Conservation (phyloP, 1,140 invertebrate species). For the Penaeus japonicus region DNA sequence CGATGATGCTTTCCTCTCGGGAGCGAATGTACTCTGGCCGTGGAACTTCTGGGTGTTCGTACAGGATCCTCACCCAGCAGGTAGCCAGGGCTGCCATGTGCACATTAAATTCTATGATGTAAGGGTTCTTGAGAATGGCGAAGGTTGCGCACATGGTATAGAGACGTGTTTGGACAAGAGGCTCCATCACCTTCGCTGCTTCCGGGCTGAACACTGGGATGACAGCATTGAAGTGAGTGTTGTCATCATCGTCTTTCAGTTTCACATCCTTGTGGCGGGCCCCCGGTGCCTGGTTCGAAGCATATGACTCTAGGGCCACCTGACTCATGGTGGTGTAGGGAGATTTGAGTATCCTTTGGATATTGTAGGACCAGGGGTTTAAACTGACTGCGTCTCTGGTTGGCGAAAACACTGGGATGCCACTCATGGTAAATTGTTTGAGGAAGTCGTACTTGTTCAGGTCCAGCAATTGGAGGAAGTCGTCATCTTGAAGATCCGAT, state of each 20-base stretch:
- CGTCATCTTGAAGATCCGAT: constrained; percentile 38
- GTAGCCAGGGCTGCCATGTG: constrained; percentile 43
- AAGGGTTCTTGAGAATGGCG: constrained; percentile 52
- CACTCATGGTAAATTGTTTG: constrained; percentile 43
- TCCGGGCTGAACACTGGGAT: constrained; percentile 39
- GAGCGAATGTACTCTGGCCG: constrained; percentile 30
- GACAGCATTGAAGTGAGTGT: constrained; percentile 47
- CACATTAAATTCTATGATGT: constrained; percentile 44
- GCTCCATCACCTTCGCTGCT: constrained; percentile 11
- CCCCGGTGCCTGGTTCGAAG: neutral
- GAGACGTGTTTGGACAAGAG: constrained; percentile 21
- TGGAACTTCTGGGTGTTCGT: constrained; percentile 3
- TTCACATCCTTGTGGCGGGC: constrained; percentile 26
- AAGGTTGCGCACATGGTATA: constrained; percentile 49
- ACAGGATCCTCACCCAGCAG: constrained; percentile 30
- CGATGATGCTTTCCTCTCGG: constrained; percentile 13
- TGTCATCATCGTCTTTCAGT: constrained; percentile 24
- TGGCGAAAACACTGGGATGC: constrained; percentile 44
- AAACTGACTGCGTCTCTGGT: constrained; percentile 19
- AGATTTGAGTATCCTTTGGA: constrained; percentile 14
- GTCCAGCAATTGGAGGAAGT: constrained; percentile 20
- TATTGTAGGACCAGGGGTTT: constrained; percentile 50
- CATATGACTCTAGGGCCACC: constrained; percentile 20
- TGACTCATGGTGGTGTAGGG: constrained; percentile 50
- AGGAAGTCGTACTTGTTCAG: constrained; percentile 45